Percentiles rank a stretch among this genome's conserved stretches.
Conservation (phyloP, 2,113 vertebrate species). For the Proteles cristata region DNA sequence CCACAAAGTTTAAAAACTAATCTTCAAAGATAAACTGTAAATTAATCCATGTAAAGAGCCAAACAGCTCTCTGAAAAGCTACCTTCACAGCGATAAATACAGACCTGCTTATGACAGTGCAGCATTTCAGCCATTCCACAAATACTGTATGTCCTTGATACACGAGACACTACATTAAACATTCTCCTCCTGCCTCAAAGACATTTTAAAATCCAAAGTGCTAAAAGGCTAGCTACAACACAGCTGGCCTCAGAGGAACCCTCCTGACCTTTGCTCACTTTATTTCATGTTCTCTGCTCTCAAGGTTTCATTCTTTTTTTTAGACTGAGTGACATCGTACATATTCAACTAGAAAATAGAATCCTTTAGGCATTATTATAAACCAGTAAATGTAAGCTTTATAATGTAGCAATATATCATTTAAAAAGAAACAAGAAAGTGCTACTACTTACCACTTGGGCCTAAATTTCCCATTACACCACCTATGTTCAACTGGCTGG, state of each 20-base stretch:
- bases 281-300: neutral
- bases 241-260: neutral
- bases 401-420: constrained; percentile 4
- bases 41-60: neutral
- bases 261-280: neutral
- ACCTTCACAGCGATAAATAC: neutral
- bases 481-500: constrained; percentile 91
- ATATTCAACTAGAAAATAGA: constrained; percentile 45
- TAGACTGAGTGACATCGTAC: constrained; percentile 30
- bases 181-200: constrained; percentile 30
- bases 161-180: neutral
- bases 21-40: constrained; percentile 44
- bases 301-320: constrained; percentile 20
- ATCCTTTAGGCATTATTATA: constrained; percentile 21
- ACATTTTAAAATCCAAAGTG: neutral
- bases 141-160: neutral
- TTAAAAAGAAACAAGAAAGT: constrained; percentile 56
- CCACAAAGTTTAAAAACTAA: constrained; percentile 26
- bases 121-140: neutral
- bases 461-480: constrained; percentile 93
- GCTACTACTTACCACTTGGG: constrained; percentile 90
- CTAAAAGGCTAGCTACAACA: neutral
- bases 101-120: neutral
- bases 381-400: constrained; percentile 7
- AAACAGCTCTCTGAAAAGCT: neutral